Evolutionary conservation across 2,888 invertebrate species (phyloP).

Genomic region (Timema podura): DNA sequence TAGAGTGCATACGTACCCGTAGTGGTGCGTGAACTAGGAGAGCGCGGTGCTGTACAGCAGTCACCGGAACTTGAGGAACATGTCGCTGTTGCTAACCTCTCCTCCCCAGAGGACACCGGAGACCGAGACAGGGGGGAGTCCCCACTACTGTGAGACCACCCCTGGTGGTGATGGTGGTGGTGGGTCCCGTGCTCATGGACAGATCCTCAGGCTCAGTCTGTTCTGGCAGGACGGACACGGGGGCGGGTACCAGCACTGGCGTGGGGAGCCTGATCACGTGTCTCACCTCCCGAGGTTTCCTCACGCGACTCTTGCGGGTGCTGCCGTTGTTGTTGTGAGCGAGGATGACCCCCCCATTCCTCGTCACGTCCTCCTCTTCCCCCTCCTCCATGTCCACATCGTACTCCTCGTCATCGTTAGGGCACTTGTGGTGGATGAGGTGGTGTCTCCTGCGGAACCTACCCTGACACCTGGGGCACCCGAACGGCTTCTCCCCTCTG

Average conservation of each 20-base stretch:
- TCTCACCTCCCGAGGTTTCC: constrained; percentile 50
- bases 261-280: constrained; percentile 44
- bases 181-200: constrained; percentile 53
- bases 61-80: constrained; percentile 30
- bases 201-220: constrained; percentile 91
- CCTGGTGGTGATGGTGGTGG: constrained; percentile 29
- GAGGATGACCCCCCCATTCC: constrained; percentile 19
- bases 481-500: constrained; percentile 85
- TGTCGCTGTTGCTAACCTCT: constrained; percentile 13
- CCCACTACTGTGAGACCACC: constrained; percentile 49
- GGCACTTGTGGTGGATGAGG: constrained; percentile 79
- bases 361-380: constrained; percentile 28
- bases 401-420: constrained; percentile 43
- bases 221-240: constrained; percentile 55
- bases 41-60: constrained; percentile 4
- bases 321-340: constrained; percentile 32
- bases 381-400: constrained; percentile 30
- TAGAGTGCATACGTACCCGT: constrained; percentile 8
- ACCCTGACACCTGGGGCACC: constrained; percentile 72
- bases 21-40: constrained; percentile 6
- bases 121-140: constrained; percentile 44
- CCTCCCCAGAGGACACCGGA: constrained; percentile 47
- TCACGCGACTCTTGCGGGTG: constrained; percentile 21
- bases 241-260: constrained; percentile 48
- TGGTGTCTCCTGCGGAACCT: constrained; percentile 84